A percentile compares a stretch with the other conserved stretches of the same genome.
phyloP scores from a whole-genome alignment of 2,888 invertebrate genomes.

The Steinernema hermaphroditum region DNA sequence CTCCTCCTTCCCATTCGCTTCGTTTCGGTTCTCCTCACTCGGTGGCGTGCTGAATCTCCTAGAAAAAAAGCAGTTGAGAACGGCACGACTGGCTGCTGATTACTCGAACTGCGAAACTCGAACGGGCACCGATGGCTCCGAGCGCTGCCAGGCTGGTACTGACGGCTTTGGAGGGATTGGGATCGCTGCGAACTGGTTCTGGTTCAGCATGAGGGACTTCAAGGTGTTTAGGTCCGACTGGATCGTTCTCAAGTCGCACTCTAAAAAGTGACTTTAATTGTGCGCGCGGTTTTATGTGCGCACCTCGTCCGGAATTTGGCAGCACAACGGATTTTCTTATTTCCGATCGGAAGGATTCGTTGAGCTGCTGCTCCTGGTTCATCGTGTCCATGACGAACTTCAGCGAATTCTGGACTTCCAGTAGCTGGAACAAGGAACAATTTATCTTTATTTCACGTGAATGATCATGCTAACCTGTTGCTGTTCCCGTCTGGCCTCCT shows the following conservation, averaged over 20 bases:
- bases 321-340: conserved; percentile 18
- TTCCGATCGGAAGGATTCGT: conserved; percentile 28
- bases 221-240: conserved; percentile 46
- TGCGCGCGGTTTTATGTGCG: too few species aligned
- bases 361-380: conserved; percentile 59
- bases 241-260: conserved; percentile 40
- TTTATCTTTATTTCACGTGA: not conserved
- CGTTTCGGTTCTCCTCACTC: not conserved
- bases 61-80: not conserved
- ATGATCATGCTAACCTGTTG: conserved; percentile 42
- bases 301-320: conserved; percentile 38
- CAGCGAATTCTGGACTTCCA: conserved; percentile 64
- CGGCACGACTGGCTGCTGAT: not conserved
- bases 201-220: conserved; percentile 53
- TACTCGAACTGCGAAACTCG: conserved; percentile 11
- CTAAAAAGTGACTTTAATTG: conserved; percentile 13
- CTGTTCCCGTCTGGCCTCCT: conserved; percentile 47
- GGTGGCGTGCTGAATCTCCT: conserved; percentile 10
- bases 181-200: conserved; percentile 60
- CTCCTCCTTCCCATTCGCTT: not conserved
- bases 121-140: not conserved
- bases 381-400: conserved; percentile 66
- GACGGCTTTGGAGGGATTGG: conserved; percentile 36
- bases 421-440: conserved; percentile 44
- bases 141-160: conserved; percentile 15